Evolutionary conservation across 2,113 vertebrate species (phyloP).

Genomic region (Thalassoma bifasciatum): DNA sequence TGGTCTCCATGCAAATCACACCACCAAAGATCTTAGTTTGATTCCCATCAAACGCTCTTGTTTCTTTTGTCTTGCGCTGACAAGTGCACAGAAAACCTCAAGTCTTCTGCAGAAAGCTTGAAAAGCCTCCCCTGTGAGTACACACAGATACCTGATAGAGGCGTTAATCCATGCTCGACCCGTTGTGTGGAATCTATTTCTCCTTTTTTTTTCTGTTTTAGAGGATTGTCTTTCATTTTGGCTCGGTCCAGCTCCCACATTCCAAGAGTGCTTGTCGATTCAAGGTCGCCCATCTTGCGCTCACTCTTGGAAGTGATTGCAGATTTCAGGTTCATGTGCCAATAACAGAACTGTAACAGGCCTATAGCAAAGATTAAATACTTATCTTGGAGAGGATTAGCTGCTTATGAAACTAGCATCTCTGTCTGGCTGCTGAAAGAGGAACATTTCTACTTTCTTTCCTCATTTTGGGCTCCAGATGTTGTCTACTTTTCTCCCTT

Average conservation of each 20-base stretch:
- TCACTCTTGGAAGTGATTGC: slow-evolving; percentile 49
- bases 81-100: not conserved
- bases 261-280: slow-evolving; percentile 66
- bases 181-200: slow-evolving; percentile 3
- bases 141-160: slow-evolving; percentile 35
- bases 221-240: slow-evolving; percentile 56
- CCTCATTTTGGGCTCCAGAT: slow-evolving; percentile 27
- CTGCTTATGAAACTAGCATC: slow-evolving; percentile 24
- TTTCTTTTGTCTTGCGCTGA: slow-evolving; percentile 39
- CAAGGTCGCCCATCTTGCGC: slow-evolving; percentile 52
- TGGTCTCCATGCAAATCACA: slow-evolving; percentile 34
- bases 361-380: slow-evolving; percentile 52
- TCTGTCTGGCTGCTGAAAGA: slow-evolving; percentile 22
- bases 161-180: slow-evolving; percentile 27
- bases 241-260: slow-evolving; percentile 59
- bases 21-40: not conserved
- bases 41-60: slow-evolving; percentile 30
- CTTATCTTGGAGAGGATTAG: slow-evolving; percentile 40
- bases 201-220: slow-evolving; percentile 4
- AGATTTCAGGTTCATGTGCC: slow-evolving; percentile 60
- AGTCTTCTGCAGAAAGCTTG: too few relatives aligned
- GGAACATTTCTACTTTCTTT: slow-evolving; percentile 14
- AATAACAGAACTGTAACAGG: slow-evolving; percentile 45
- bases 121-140: slow-evolving; percentile 23
- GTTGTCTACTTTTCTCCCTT: slow-evolving; percentile 38